phyloP scores from a whole-genome alignment of 2,113 vertebrate species.

The Coturnix japonica region DNA sequence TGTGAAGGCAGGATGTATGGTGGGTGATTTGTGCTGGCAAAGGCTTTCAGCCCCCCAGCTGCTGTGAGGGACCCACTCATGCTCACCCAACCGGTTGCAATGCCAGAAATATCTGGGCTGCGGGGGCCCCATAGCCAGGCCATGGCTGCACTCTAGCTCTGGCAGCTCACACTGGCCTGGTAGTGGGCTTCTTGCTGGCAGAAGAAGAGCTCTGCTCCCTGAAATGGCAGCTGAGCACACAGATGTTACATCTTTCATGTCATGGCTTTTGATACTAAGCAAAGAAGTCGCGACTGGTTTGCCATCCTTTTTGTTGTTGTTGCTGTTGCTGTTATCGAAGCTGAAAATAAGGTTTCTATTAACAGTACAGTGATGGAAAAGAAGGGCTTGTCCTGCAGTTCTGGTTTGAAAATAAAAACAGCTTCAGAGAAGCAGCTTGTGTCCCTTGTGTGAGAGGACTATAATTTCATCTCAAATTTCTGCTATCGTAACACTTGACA shows the following conservation, averaged over 20 bases:
- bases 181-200: fast-evolving
- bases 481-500: not conserved
- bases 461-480: constrained; percentile 46
- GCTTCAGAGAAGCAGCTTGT: not conserved
- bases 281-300: not conserved
- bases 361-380: not conserved
- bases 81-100: not conserved
- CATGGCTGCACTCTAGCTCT: fast-evolving
- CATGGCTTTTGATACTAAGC: not conserved
- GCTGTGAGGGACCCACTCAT: fast-evolving
- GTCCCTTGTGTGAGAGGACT: not conserved
- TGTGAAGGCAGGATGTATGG: not conserved
- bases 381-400: not conserved
- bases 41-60: not conserved
- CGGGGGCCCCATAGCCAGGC: not conserved
- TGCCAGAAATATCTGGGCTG: not conserved
- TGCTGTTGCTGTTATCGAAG: not conserved
- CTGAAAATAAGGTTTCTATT: not conserved
- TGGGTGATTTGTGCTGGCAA: not conserved
- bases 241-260: not conserved
- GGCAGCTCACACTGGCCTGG: not conserved
- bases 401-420: constrained; percentile 21
- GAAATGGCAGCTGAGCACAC: not conserved
- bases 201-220: not conserved
- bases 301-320: not conserved